A percentile compares a stretch with the other conserved stretches of the same genome.
phyloP scores from a whole-genome alignment of 2,888 invertebrate species.

The Parapristionchus giblindavisi region DNA sequence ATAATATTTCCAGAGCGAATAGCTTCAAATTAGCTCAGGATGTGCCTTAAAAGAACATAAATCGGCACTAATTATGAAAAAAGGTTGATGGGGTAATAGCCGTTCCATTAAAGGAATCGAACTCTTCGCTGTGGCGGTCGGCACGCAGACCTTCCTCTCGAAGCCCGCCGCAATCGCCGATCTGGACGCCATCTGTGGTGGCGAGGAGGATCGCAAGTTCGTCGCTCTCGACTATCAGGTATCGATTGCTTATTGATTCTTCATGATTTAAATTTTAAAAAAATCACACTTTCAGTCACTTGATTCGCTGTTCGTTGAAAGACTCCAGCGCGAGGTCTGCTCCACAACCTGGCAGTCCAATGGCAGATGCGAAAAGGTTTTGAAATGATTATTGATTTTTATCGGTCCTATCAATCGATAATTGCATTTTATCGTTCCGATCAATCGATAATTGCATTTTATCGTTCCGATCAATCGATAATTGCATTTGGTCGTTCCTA shows the following conservation, averaged over 20 bases:
- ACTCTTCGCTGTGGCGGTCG: slow-evolving; percentile 27
- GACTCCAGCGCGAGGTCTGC: slow-evolving; percentile 32
- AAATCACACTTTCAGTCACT: slow-evolving; percentile 25
- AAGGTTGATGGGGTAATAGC: too few species aligned
- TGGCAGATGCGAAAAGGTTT: slow-evolving; percentile 22
- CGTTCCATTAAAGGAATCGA: too few species aligned
- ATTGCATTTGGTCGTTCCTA: background rate
- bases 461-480: background rate
- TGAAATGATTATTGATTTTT: too few species aligned
- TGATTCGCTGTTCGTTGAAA: slow-evolving; percentile 25
- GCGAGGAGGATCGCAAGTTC: slow-evolving; percentile 1
- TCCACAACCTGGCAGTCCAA: slow-evolving; percentile 11
- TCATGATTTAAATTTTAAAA: too few species aligned
- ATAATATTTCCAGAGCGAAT: too few species aligned
- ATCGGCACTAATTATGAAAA: too few species aligned
- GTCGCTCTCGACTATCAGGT: slow-evolving; percentile 33
- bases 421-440: background rate
- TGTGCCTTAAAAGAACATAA: too few species aligned
- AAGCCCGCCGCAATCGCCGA: slow-evolving; percentile 29
- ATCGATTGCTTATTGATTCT: background rate
- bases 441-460: background rate
- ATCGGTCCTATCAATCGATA: background rate
- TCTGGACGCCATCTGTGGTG: slow-evolving; percentile 28
- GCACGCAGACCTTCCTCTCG: background rate
- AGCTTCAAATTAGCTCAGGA: too few species aligned